These are phyloP conservation scores for Acinonyx jubatus DNA, from an alignment of 2,113 vertebrate species.

Conservation along the genomic window DNA sequence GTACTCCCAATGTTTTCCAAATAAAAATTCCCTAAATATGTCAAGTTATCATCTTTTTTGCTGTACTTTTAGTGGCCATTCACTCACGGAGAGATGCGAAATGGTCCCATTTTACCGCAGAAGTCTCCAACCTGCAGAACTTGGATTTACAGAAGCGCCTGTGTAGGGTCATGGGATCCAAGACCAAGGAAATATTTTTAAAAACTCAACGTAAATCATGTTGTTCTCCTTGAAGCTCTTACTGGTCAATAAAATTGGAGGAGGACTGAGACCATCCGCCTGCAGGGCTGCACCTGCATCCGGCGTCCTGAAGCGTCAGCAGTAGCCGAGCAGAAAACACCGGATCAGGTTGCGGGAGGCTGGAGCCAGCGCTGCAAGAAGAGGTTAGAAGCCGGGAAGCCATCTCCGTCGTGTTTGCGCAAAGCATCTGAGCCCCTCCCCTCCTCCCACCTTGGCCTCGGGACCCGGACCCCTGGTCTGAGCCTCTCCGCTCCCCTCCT, in stretches of 20 bases:
- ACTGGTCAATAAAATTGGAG: not conserved
- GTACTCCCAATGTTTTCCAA: not conserved
- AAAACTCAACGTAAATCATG: not conserved
- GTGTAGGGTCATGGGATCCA: not conserved
- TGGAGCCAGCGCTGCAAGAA: not conserved
- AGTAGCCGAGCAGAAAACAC: not conserved
- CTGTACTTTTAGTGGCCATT: not conserved
- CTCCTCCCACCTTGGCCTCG: too few relatives aligned
- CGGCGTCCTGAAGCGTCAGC: not conserved
- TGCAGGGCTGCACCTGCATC: not conserved
- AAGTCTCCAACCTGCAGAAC: not conserved
- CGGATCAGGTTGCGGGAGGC: not conserved
- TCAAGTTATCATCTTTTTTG: not conserved
- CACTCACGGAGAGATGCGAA: not conserved
- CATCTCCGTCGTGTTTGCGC: too few relatives aligned
- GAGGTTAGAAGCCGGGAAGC: not conserved
- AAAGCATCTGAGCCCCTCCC: too few relatives aligned
- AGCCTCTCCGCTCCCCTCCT: too few relatives aligned
- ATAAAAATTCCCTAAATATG: not conserved
- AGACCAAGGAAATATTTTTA: not conserved
- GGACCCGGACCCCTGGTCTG: too few relatives aligned
- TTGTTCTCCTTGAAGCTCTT: not conserved
- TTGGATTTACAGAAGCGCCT: not conserved
- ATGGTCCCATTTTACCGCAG: not conserved
- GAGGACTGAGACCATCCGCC: not conserved